Conservation (phyloP, 2,888 invertebrate genomes). For the Caenorhabditis imperialis region DNA sequence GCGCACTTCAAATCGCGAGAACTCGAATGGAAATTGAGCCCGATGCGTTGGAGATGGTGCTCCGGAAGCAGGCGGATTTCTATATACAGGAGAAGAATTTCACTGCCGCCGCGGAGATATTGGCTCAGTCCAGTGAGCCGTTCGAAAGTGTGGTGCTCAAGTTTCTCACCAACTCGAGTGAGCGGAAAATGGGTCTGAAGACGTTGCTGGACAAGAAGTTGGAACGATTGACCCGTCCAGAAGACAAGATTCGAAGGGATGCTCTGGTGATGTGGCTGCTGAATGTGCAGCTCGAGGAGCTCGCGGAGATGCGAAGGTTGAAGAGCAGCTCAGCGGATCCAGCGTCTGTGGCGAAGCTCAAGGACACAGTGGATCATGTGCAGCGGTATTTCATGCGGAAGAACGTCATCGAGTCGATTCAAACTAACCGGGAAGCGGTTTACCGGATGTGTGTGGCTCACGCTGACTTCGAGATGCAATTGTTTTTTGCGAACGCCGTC, state of each 20-base stretch:
- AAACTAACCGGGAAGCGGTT: slow-evolving; percentile 87
- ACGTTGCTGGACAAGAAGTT: slow-evolving; percentile 89
- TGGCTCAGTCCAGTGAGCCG: slow-evolving; percentile 90
- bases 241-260: slow-evolving; percentile 85
- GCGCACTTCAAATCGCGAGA: slow-evolving; percentile 65
- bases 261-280: slow-evolving; percentile 95
- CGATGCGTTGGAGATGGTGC: slow-evolving; percentile 71
- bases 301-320: slow-evolving; percentile 59
- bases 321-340: slow-evolving; percentile 13
- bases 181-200: slow-evolving; percentile 89
- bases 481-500: slow-evolving; percentile 89
- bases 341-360: slow-evolving; percentile 21
- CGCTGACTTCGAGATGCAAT: slow-evolving; percentile 91
- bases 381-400: slow-evolving; percentile 85
- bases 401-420: slow-evolving; percentile 86
- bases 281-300: slow-evolving; percentile 82
- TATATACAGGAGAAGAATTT: slow-evolving; percentile 73
- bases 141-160: slow-evolving; percentile 87
- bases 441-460: slow-evolving; percentile 93
- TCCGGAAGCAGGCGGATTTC: slow-evolving; percentile 74
- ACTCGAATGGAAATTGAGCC: slow-evolving; percentile 63
- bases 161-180: slow-evolving; percentile 72
- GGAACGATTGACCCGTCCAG: slow-evolving; percentile 81
- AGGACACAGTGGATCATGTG: slow-evolving; percentile 85
- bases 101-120: slow-evolving; percentile 84